Conservation (phyloP, 2,113 vertebrate genomes). For the Etheostoma cragini region DNA sequence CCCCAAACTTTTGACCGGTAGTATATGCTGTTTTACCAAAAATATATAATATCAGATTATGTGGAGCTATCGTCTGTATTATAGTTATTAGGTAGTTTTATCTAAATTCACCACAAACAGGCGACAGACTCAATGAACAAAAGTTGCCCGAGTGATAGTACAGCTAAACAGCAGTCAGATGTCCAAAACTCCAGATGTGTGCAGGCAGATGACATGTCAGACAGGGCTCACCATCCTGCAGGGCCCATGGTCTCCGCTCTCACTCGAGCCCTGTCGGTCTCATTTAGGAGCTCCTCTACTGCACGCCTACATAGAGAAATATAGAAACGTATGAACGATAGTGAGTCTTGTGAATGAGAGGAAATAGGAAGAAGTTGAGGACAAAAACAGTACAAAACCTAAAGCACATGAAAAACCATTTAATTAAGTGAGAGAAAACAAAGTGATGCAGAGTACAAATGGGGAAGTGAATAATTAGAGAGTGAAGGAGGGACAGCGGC, state of each 20-base stretch:
- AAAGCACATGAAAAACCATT: slow-evolving; percentile 2
- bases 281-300: slow-evolving; percentile 94
- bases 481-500: slow-evolving; percentile 12
- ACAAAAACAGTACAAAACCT: slow-evolving; percentile 5
- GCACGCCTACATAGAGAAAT: slow-evolving; percentile 86
- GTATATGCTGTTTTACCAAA: no score
- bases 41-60: neutral
- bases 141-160: neutral
- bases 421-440: slow-evolving; percentile 47
- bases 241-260: slow-evolving; percentile 98
- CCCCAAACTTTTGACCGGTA: no score
- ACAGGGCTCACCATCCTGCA: slow-evolving; percentile 91
- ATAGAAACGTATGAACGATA: slow-evolving; percentile 5
- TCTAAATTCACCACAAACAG: neutral
- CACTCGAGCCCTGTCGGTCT: slow-evolving; percentile 92
- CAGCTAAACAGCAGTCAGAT: neutral
- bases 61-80: neutral
- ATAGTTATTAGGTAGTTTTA: neutral
- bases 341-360: slow-evolving; percentile 5
- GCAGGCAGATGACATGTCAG: slow-evolving; percentile 21
- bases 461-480: slow-evolving; percentile 42
- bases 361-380: neutral
- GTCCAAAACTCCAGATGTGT: neutral
- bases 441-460: slow-evolving; percentile 19
- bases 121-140: neutral